Evolutionary conservation across 2,888 invertebrate genomes (phyloP).

Genomic region (Clanis bilineata): DNA sequence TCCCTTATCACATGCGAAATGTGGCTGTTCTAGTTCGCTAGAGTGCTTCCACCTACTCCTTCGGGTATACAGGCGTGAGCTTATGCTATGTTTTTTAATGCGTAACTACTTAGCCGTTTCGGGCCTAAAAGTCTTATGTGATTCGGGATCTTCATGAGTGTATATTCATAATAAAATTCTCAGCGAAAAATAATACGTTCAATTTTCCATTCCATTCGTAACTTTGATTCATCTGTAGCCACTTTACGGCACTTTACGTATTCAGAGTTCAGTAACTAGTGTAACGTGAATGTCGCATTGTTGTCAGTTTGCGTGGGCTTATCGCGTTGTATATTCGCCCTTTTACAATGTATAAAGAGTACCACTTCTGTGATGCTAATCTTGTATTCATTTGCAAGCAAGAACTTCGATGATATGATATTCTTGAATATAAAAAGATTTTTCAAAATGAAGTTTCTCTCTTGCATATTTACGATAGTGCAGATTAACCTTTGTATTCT

Average conservation of each 20-base stretch:
- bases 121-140: no score
- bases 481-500: no score
- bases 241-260: slow-evolving; percentile 8
- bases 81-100: no score
- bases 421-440: no score
- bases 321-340: not conserved
- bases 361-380: not conserved
- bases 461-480: no score
- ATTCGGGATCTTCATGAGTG: no score
- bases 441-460: no score
- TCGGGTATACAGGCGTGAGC: no score
- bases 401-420: not conserved
- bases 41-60: no score
- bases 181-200: not conserved
- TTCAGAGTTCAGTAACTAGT: slow-evolving; percentile 3
- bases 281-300: slow-evolving; percentile 8
- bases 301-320: not conserved
- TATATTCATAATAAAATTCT: not conserved
- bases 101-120: no score
- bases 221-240: slow-evolving; percentile 1
- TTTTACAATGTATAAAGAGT: not conserved
- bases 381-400: not conserved
- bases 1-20: no score
- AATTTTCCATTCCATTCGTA: slow-evolving; percentile 3
- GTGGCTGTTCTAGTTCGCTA: no score